Percentiles rank a stretch among this genome's conserved stretches.
Conservation (phyloP, 2,888 invertebrate species). For the Parnassius smintheus region DNA sequence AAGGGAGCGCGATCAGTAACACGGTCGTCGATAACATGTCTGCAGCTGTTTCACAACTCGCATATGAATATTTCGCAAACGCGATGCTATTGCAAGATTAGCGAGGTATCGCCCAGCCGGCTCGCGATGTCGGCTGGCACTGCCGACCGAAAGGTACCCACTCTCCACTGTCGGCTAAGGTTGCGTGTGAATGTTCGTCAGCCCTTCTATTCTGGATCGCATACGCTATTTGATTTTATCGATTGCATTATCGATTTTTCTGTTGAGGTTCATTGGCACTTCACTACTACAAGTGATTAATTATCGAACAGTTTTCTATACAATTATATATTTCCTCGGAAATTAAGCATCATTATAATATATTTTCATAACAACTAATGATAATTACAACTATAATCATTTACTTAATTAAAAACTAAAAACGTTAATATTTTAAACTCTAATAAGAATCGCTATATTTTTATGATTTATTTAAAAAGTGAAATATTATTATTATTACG, state of each 20-base stretch:
- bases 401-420: too few species aligned
- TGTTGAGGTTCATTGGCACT: constrained; percentile 14
- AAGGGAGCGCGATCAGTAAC: constrained; percentile 59
- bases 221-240: constrained; percentile 26
- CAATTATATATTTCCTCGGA: too few species aligned
- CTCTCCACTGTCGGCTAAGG: constrained; percentile 44
- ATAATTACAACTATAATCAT: too few species aligned
- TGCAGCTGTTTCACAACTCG: constrained; percentile 50
- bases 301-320: too few species aligned
- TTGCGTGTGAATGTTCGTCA: constrained; percentile 51
- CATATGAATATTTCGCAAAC: constrained; percentile 45
- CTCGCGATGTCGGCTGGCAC: constrained; percentile 66
- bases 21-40: constrained; percentile 59
- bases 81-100: constrained; percentile 40
- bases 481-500: too few species aligned
- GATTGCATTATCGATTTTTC: constrained; percentile 31
- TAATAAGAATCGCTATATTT: too few species aligned
- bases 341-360: too few species aligned
- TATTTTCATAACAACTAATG: too few species aligned
- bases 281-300: background rate
- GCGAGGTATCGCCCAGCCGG: constrained; percentile 61
- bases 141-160: constrained; percentile 39
- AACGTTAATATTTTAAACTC: too few species aligned
- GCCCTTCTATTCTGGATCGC: constrained; percentile 46
- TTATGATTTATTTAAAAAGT: too few species aligned